A percentile compares a stretch with the other conserved stretches of the same genome.
These are phyloP conservation scores for Chrysoperla carnea DNA, from an alignment of 1,140 invertebrate species.

Conservation along the genomic window DNA sequence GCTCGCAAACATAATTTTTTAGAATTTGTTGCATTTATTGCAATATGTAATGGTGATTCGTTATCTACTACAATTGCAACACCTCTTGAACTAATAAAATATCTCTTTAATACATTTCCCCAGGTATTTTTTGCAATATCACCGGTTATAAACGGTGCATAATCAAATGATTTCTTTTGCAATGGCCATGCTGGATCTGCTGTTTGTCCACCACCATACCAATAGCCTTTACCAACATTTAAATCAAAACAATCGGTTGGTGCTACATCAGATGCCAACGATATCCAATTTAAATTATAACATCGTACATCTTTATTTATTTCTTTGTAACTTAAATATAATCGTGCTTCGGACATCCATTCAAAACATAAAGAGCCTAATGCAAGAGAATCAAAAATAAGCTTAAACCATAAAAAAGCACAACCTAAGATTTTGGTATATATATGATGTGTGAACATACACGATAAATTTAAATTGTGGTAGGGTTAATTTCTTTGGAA, in stretches of 20 bases:
- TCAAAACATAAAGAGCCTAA: conserved; percentile 62
- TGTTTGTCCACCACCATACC: conserved; percentile 71
- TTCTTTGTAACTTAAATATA: conserved; percentile 46
- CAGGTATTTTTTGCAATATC: conserved; percentile 58
- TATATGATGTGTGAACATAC: no score
- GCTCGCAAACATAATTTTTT: conserved; percentile 54
- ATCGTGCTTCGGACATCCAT: conserved; percentile 54
- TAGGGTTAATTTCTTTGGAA: no score
- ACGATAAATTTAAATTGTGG: no score
- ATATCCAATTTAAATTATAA: conserved; percentile 68
- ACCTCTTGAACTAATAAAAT: conserved; percentile 71
- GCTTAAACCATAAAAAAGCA: no score
- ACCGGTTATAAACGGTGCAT: conserved; percentile 66
- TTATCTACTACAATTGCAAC: conserved; percentile 60
- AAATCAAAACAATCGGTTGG: conserved; percentile 74
- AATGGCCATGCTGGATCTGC: conserved; percentile 61
- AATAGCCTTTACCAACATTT: conserved; percentile 41
- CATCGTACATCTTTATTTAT: conserved; percentile 42
- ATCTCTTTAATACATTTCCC: conserved; percentile 62
- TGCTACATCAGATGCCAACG: conserved; percentile 36
- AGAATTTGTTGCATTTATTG: conserved; percentile 36
- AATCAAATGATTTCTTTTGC: conserved; percentile 47
- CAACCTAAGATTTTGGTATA: no score
- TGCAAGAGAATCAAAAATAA: no score
- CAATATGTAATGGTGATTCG: conserved; percentile 58